A percentile compares a stretch with the other conserved stretches of the same genome.
Conservation (phyloP, 2,888 invertebrate species). For the Entomobrya multifasciata region DNA sequence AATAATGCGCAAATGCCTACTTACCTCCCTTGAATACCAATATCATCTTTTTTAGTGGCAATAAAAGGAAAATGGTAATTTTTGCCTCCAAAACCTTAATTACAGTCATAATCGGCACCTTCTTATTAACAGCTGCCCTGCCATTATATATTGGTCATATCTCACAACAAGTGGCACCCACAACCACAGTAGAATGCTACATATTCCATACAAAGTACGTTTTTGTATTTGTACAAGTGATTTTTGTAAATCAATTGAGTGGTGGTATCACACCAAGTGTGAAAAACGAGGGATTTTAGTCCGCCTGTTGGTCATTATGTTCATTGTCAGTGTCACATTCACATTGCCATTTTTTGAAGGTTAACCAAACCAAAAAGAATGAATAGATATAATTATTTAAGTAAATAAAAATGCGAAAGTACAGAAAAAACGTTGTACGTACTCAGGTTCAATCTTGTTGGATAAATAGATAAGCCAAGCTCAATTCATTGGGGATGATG, state of each 20-base stretch:
- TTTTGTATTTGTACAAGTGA: slow-evolving; percentile 9
- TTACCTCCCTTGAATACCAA: background rate
- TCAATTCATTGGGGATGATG: background rate
- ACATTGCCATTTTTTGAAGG: slow-evolving; percentile 41
- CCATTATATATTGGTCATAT: background rate
- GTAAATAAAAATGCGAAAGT: slow-evolving; percentile 16
- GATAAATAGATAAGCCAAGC: background rate
- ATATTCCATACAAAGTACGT: background rate
- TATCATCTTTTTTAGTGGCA: background rate
- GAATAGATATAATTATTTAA: slow-evolving; percentile 5
- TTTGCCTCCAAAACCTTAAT: slow-evolving; percentile 27
- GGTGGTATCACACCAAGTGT: background rate
- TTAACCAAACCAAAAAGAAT: slow-evolving; percentile 5
- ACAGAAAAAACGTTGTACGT: background rate
- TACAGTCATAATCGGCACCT: slow-evolving; percentile 15
- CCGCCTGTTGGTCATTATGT: slow-evolving; percentile 19
- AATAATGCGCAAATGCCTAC: background rate
- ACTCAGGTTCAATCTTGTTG: background rate
- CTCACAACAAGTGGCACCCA: too few species aligned
- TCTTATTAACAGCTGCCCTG: background rate
- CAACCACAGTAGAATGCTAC: background rate
- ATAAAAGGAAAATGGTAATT: slow-evolving; percentile 1
- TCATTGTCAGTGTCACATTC: slow-evolving; percentile 24
- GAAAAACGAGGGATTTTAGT: slow-evolving; percentile 39
- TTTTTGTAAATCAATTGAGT: slow-evolving; percentile 27